Evolutionary conservation across 2,113 vertebrate species (phyloP).

Genomic region (Trinectes maculatus): DNA sequence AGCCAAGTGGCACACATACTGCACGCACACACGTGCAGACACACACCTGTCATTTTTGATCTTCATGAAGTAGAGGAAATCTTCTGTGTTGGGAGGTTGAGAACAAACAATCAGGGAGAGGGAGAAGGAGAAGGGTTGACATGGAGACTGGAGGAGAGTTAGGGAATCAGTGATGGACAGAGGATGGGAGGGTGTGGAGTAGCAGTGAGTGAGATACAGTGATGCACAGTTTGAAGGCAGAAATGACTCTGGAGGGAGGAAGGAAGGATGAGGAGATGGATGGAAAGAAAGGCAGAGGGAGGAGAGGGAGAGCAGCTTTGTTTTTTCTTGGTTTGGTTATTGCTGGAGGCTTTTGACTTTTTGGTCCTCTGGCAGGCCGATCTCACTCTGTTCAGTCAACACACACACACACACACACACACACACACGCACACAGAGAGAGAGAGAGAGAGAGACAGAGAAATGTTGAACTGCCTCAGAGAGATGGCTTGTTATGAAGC

Average conservation of each 20-base stretch:
- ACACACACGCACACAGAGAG: conserved; percentile 1
- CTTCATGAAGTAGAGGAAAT: conserved; percentile 10
- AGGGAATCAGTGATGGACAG: conserved; percentile 4
- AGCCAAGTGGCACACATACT: background rate
- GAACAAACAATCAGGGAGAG: conserved; percentile 1
- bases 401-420: conserved; percentile 9
- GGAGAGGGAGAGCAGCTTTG: background rate
- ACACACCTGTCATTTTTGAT: conserved; percentile 5
- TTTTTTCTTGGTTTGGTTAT: background rate
- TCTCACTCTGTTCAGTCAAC: conserved; percentile 24
- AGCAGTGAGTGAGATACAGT: background rate
- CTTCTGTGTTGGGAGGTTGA: conserved; percentile 13
- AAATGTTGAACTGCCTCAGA: conserved; percentile 36
- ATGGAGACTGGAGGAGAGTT: conserved; percentile 5
- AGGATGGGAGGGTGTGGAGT: background rate
- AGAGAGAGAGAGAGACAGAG: conserved; percentile 18
- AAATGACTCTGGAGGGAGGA: background rate
- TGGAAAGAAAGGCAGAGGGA: too few relatives aligned
- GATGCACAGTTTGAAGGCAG: conserved; percentile 1
- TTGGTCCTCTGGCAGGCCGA: conserved; percentile 15
- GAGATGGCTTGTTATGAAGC: conserved; percentile 74
- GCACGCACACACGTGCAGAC: background rate
- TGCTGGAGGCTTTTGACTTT: conserved; percentile 11
- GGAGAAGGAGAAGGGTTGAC: background rate
- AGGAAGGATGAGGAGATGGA: background rate